Conservation (phyloP, 2,113 vertebrate genomes). For the Pangasianodon hypophthalmus region DNA sequence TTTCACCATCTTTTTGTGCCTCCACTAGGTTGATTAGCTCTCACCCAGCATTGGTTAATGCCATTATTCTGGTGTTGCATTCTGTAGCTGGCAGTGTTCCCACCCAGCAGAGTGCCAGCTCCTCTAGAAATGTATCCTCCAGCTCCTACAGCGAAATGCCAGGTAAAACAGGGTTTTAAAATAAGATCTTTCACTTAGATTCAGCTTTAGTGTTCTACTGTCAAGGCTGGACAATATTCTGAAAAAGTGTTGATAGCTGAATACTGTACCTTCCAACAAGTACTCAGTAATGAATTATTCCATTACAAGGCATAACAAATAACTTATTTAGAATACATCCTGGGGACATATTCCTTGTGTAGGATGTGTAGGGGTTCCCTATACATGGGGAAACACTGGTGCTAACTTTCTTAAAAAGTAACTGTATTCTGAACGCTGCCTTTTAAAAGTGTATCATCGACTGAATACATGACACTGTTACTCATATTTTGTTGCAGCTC, state of each 20-base stretch:
- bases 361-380: neutral
- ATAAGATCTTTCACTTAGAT: neutral
- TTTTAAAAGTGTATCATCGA: neutral
- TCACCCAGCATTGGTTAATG: conserved; percentile 84
- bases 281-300: neutral
- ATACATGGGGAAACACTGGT: neutral
- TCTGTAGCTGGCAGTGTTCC: conserved; percentile 82
- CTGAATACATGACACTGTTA: neutral
- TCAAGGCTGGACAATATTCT: neutral
- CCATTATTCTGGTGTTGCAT: conserved; percentile 84
- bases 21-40: conserved; percentile 75
- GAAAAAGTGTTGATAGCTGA: neutral
- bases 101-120: conserved; percentile 68
- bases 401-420: neutral
- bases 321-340: neutral
- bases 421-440: neutral
- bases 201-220: neutral
- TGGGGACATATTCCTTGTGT: neutral
- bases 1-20: neutral
- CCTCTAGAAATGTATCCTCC: conserved; percentile 76
- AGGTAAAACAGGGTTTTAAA: conserved; percentile 62
- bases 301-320: neutral
- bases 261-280: neutral
- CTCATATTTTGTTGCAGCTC: neutral
- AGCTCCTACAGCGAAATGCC: conserved; percentile 83